Conservation (phyloP, 2,113 vertebrate species). For the Podarcis cretensis region DNA sequence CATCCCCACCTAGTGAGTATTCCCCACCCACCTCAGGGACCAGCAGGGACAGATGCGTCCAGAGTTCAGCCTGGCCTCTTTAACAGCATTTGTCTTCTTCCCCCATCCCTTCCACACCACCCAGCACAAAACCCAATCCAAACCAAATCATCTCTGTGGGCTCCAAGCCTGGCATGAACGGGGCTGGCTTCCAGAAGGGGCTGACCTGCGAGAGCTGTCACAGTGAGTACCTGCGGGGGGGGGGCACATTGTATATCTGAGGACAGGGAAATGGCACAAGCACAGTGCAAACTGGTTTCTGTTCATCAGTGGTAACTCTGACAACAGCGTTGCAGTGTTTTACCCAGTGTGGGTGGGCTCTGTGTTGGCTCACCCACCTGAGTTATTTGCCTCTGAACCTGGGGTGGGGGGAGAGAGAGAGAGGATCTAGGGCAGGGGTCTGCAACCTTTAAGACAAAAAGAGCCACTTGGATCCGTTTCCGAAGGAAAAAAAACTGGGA, state of each 20-base stretch:
- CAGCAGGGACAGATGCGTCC: too few species aligned
- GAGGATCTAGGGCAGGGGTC: too few species aligned
- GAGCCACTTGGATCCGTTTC: too few species aligned
- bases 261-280: too few species aligned
- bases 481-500: too few species aligned
- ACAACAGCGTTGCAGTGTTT: not conserved
- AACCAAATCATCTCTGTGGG: conserved; percentile 93
- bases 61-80: not conserved
- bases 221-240: conserved; percentile 79
- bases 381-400: too few species aligned
- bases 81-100: not conserved
- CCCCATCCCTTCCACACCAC: not conserved
- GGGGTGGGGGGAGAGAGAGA: not conserved
- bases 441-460: too few species aligned
- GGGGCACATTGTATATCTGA: not conserved
- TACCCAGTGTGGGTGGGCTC: not conserved
- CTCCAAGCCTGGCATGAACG: conserved; percentile 91
- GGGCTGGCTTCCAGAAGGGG: conserved; percentile 91
- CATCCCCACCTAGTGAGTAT: conserved; percentile 93
- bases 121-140: conserved; percentile 93
- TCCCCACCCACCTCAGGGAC: not conserved
- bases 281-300: not conserved
- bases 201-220: conserved; percentile 94
- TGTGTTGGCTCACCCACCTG: too few species aligned
- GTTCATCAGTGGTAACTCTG: not conserved